Evolutionary conservation across 2,888 invertebrate species (phyloP).

Genomic region (Anagyrus pseudococci): DNA sequence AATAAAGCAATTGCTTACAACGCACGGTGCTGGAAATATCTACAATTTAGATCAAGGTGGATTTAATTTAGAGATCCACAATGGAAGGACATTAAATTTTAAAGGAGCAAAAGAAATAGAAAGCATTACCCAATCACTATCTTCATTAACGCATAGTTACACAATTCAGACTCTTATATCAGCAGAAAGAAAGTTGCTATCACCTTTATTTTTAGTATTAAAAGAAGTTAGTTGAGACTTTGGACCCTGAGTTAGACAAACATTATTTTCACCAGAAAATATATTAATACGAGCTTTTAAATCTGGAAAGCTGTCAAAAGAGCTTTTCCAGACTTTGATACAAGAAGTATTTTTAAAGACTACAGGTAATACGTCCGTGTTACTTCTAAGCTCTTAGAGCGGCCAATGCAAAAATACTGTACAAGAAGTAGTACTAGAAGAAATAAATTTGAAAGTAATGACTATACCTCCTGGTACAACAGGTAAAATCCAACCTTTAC

Average conservation of each 20-base stretch:
- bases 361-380: not conserved
- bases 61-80: constrained; percentile 27
- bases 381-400: not conserved
- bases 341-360: not conserved
- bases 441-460: too few species aligned
- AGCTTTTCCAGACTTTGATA: not conserved
- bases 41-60: constrained; percentile 31
- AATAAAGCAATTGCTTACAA: not conserved
- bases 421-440: too few species aligned
- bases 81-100: constrained; percentile 22
- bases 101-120: not conserved
- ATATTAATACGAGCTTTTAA: constrained; percentile 2
- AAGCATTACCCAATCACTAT: not conserved
- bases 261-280: not conserved
- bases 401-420: not conserved
- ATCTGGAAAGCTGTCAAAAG: not conserved
- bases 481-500: too few species aligned
- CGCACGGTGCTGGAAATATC: constrained; percentile 1
- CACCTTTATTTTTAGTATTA: constrained; percentile 1
- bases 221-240: not conserved
- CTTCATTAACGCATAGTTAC: not conserved
- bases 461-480: too few species aligned
- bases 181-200: not conserved
- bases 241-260: not conserved
- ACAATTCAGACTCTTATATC: not conserved